Conservation (phyloP, 1,140 invertebrate species). For the Hydropsyche tenuis region DNA sequence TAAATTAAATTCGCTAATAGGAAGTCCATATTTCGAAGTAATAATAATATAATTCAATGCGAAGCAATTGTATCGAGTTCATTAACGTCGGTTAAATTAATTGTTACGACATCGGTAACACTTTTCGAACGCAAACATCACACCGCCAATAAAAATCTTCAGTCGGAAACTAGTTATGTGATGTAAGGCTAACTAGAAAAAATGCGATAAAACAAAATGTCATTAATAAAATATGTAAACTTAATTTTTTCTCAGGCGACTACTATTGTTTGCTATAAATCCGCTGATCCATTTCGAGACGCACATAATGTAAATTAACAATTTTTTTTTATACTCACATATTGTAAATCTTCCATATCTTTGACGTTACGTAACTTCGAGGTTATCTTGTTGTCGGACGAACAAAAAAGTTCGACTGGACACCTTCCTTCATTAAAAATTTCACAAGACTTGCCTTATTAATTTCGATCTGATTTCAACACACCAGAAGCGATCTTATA, state of each 20-base stretch:
- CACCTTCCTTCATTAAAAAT: conserved; percentile 15
- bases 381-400: not conserved
- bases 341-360: conserved; percentile 7
- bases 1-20: too few species aligned
- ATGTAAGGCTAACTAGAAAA: too few species aligned
- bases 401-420: conserved; percentile 7
- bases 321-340: not conserved
- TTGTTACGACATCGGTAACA: too few species aligned
- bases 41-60: too few species aligned
- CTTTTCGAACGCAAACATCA: too few species aligned
- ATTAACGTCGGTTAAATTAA: too few species aligned
- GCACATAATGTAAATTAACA: conserved; percentile 12
- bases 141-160: too few species aligned
- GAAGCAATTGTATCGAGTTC: too few species aligned
- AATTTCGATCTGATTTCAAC: conserved; percentile 17
- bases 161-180: too few species aligned
- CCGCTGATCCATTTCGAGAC: conserved; percentile 12
- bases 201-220: too few species aligned
- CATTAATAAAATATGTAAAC: too few species aligned
- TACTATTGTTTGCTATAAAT: conserved; percentile 20
- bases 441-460: not conserved
- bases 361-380: conserved; percentile 9
- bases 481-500: conserved; percentile 9
- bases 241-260: not conserved
- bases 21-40: too few species aligned